Evolutionary conservation across 1,140 invertebrate species (phyloP).

Genomic region (Drosophila cardini): DNA sequence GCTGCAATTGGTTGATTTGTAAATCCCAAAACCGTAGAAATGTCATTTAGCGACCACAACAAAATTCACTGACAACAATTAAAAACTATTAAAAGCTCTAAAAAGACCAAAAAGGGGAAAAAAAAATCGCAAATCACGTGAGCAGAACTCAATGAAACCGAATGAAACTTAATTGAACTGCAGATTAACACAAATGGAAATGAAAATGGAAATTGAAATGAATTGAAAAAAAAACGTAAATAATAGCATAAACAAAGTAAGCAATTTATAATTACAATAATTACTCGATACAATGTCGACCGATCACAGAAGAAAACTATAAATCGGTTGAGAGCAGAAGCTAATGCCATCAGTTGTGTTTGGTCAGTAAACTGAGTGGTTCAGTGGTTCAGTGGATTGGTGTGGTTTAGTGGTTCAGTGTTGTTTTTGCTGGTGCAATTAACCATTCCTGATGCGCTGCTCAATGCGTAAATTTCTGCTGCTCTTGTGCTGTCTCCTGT

Average conservation of each 20-base stretch:
- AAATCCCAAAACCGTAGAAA: conserved; percentile 9
- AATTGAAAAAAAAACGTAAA: conserved; percentile 1
- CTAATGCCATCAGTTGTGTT: conserved; percentile 16
- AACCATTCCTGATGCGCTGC: neutral
- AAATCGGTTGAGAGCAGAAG: conserved; percentile 9
- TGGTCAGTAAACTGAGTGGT: conserved; percentile 15
- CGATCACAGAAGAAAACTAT: conserved; percentile 29
- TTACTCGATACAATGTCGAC: neutral
- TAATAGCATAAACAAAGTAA: neutral
- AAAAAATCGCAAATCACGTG: neutral
- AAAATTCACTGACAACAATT: conserved; percentile 3
- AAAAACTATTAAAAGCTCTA: conserved; percentile 7
- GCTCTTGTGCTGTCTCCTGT: conserved; percentile 17
- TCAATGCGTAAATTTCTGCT: neutral
- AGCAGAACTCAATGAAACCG: conserved; percentile 8
- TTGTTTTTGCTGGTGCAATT: neutral
- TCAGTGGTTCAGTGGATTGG: conserved; percentile 5
- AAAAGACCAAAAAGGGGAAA: neutral
- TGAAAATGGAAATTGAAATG: neutral
- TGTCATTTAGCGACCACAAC: conserved; percentile 2
- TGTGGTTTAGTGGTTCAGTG: conserved; percentile 5
- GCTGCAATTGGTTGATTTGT: neutral
- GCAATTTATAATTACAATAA: conserved; percentile 15
- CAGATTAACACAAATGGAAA: conserved; percentile 11
- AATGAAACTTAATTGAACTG: conserved; percentile 15